Percentiles rank a stretch among this genome's conserved stretches.
phyloP scores from a whole-genome alignment of 2,888 invertebrate species.

The Trissolcus japonicus region DNA sequence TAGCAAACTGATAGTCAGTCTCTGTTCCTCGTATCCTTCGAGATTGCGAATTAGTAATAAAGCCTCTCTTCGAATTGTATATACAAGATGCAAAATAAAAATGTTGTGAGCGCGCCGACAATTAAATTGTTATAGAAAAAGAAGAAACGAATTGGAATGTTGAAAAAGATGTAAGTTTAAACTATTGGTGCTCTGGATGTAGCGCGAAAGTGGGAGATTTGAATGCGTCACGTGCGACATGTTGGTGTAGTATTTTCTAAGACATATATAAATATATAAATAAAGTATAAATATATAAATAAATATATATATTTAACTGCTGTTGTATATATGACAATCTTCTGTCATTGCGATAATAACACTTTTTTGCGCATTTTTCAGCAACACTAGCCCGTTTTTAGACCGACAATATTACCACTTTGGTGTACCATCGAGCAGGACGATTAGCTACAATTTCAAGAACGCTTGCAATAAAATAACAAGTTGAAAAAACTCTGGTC shows the following conservation, averaged over 20 bases:
- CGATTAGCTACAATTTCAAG: slow-evolving; percentile 73
- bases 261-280: slow-evolving; percentile 53
- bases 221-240: slow-evolving; percentile 44
- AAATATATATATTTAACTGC: slow-evolving; percentile 66
- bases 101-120: slow-evolving; percentile 18
- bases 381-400: slow-evolving; percentile 67
- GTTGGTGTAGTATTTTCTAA: slow-evolving; percentile 49
- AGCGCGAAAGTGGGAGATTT: slow-evolving; percentile 41
- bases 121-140: slow-evolving; percentile 15
- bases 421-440: slow-evolving; percentile 72
- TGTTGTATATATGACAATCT: slow-evolving; percentile 64
- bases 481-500: slow-evolving; percentile 65
- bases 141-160: slow-evolving; percentile 7
- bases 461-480: slow-evolving; percentile 75
- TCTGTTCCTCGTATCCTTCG: slow-evolving; percentile 74
- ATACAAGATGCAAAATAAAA: slow-evolving; percentile 38
- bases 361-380: slow-evolving; percentile 57
- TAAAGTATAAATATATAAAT: slow-evolving; percentile 49
- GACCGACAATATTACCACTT: slow-evolving; percentile 71
- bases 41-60: slow-evolving; percentile 60
- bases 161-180: slow-evolving; percentile 7
- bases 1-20: slow-evolving; percentile 74
- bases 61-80: slow-evolving; percentile 55
- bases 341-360: slow-evolving; percentile 64
- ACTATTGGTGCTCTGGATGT: slow-evolving; percentile 52